These are phyloP conservation scores for Pseudeuparius sepicola DNA, from an alignment of 2,888 invertebrate genomes.

Conservation along the genomic window DNA sequence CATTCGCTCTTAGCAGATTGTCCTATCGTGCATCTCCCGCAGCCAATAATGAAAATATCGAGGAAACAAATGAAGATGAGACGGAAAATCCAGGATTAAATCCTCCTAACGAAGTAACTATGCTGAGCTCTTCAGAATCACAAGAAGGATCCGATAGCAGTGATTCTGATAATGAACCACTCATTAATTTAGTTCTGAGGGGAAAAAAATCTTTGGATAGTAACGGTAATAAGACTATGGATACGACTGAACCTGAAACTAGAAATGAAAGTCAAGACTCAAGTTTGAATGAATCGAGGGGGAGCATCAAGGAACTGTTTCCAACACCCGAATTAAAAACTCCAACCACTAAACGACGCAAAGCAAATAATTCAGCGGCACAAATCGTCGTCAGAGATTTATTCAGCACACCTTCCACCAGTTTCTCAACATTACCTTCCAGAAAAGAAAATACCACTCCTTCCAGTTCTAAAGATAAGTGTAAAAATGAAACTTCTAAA, in stretches of 20 bases:
- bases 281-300: slow-evolving; percentile 6
- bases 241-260: slow-evolving; percentile 3
- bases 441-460: slow-evolving; percentile 9
- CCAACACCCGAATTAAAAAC: slow-evolving; percentile 9
- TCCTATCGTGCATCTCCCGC: slow-evolving; percentile 6
- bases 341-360: slow-evolving; percentile 9
- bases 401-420: slow-evolving; percentile 11
- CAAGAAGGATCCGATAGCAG: slow-evolving; percentile 4
- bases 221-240: slow-evolving; percentile 1
- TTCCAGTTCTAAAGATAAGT: slow-evolving; percentile 7
- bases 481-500: slow-evolving; percentile 10
- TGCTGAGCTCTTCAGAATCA: slow-evolving; percentile 9
- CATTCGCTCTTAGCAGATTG: slow-evolving; percentile 16
- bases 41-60: slow-evolving; percentile 10
- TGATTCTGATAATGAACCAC: slow-evolving; percentile 8
- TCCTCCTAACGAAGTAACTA: slow-evolving; percentile 8
- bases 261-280: slow-evolving; percentile 7
- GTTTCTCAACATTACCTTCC: slow-evolving; percentile 8
- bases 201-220: slow-evolving; percentile 5
- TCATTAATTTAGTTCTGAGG: slow-evolving; percentile 8
- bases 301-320: slow-evolving; percentile 8
- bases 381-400: slow-evolving; percentile 7
- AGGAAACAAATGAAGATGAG: slow-evolving; percentile 9
- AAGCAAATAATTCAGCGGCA: slow-evolving; percentile 10
- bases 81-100: slow-evolving; percentile 2